Percentiles rank a stretch among this genome's conserved stretches.
These are phyloP conservation scores for Acronicta leporina DNA, from an alignment of 2,888 invertebrate genomes.

Conservation along the genomic window DNA sequence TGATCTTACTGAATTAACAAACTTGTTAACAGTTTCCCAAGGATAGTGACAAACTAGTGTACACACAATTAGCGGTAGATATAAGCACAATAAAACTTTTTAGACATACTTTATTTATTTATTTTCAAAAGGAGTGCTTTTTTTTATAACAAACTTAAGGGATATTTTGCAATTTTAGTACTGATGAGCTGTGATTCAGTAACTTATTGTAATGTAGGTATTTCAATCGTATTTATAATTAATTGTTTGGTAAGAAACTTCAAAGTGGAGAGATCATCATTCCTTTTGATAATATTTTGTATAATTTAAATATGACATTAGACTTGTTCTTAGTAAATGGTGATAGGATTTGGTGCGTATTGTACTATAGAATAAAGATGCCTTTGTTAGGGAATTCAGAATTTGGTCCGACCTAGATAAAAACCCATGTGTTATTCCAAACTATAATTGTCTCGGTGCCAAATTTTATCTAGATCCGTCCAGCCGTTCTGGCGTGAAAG, in stretches of 20 bases:
- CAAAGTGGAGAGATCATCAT: constrained; percentile 1
- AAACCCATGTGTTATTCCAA: too few species aligned
- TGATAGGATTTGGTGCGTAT: constrained; percentile 33
- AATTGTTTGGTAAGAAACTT: too few species aligned
- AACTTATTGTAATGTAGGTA: too few species aligned
- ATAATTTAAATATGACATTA: constrained; percentile 18
- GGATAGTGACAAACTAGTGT: constrained; percentile 42
- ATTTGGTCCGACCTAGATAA: too few species aligned
- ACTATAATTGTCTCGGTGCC: too few species aligned
- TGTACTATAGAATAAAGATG: constrained; percentile 28
- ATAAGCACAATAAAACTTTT: constrained; percentile 40
- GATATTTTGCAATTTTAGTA: too few species aligned
- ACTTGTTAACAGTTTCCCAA: constrained; percentile 37
- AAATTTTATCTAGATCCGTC: too few species aligned
- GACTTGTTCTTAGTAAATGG: constrained; percentile 22
- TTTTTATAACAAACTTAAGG: constrained; percentile 5
- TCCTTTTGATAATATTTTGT: constrained; percentile 25
- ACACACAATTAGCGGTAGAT: constrained; percentile 49
- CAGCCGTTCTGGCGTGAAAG: too few species aligned
- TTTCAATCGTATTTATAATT: too few species aligned
- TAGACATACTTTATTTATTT: constrained; percentile 1
- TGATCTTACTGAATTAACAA: constrained; percentile 21
- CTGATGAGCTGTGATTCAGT: too few species aligned
- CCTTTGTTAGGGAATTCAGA: constrained; percentile 26
- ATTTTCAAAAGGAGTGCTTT: constrained; percentile 37